Conservation (phyloP, 2,797 vertebrate species). For the Ammospiza maritima region DNA sequence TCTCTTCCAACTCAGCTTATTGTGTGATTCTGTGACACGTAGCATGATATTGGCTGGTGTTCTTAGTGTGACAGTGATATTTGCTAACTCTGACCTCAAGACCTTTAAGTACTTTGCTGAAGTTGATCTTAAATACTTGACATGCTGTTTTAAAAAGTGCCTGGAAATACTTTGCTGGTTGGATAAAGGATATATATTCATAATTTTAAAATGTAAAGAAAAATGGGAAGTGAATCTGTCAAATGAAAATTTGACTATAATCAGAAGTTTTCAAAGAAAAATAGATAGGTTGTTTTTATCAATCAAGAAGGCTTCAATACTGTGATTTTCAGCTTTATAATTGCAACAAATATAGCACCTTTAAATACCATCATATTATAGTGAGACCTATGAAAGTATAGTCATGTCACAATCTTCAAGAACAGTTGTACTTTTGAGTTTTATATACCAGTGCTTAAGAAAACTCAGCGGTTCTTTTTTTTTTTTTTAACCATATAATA, state of each 20-base stretch:
- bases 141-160: not conserved
- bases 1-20: not conserved
- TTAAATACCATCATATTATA: not conserved
- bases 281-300: not conserved
- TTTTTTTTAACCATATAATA: not conserved
- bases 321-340: not conserved
- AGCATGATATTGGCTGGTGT: not conserved
- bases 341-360: accelerated
- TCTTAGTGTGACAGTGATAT: not conserved
- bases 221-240: not conserved
- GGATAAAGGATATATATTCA: not conserved
- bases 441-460: not conserved
- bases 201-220: not conserved
- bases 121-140: not conserved
- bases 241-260: not conserved
- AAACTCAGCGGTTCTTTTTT: not conserved
- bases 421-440: not conserved
- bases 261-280: not conserved
- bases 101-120: not conserved
- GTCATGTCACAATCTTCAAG: not conserved
- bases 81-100: not conserved
- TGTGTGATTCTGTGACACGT: not conserved
- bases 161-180: not conserved
- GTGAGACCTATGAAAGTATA: not conserved
- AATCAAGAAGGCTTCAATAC: not conserved